Evolutionary conservation across 2,113 vertebrate species (phyloP), one percentile per base, ranked within the genome.

Genomic region (Elaphurus davidianus): DNA sequence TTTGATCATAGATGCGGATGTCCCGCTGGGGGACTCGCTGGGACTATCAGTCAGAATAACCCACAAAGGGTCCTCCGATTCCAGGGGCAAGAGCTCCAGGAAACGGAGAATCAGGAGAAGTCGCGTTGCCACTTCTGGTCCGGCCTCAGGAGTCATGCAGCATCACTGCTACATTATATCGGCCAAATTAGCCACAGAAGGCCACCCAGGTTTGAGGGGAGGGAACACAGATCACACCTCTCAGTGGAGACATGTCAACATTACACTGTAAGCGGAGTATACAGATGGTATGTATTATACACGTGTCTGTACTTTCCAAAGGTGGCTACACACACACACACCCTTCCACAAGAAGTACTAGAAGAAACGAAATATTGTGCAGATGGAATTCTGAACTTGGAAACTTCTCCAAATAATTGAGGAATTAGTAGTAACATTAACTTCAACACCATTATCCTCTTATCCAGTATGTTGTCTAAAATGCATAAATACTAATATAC

Each of bases 21-120:
- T 19, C 27, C 27, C 11, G 0, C 27, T 27, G 0, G 19, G 43
- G 12, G 9, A 8, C 2, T 5, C n/a, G 45, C 7, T 36, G 30
- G 23, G 10, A 17, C 17, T 40, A 21, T 19, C 30, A 40, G 7
- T 2, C 23, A 25, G 4, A 76, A 40, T 7, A 54, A 55, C 5
- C 6, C 25, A 23, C 12, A 17, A 11, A 7, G 2, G 30, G 3
- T 13, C 15, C 45, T 54, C 43, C 17, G 4, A 12, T 4, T 67
- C 33, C 14, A 40, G 27, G 2, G 3, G 2, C 13, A 62, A 40
- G 28, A 6, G n/a, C 43, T 90, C 25, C 5, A 28, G 30, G 60
- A 36, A 10, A 94, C 57, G 64, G 13, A 62, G 4, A 78, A 1
- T 5, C 14, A 33, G 6, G 16, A 89, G 45, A 96, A 78, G 16